These are phyloP conservation scores for Saccopteryx leptura DNA, from an alignment of 2,113 vertebrate species.

Conservation along the genomic window DNA sequence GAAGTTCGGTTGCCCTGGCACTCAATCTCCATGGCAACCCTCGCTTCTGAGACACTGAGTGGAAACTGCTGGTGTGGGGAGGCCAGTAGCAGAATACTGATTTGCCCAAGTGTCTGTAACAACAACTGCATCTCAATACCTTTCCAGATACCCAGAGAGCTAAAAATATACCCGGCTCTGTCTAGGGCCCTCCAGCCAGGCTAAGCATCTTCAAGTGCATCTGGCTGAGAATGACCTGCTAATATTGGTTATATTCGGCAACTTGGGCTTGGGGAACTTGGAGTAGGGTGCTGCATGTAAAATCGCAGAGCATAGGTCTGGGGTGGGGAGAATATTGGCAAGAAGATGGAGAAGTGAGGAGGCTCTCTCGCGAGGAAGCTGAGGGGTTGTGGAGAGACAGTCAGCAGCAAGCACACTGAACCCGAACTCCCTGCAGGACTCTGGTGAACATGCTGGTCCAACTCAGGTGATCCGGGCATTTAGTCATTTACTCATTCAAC, in stretches of 20 bases:
- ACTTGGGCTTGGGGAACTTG: background rate
- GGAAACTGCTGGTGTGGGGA: slow-evolving; percentile 87
- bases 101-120: slow-evolving; percentile 88
- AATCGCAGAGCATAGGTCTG: background rate
- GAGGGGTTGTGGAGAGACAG: background rate
- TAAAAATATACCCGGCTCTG: slow-evolving; percentile 87
- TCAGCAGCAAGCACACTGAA: background rate
- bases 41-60: slow-evolving; percentile 90
- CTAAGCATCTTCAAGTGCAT: slow-evolving; percentile 85
- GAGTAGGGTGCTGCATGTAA: background rate
- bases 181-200: slow-evolving; percentile 81
- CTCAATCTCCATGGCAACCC: slow-evolving; percentile 91
- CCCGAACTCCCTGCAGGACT: background rate
- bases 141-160: slow-evolving; percentile 85
- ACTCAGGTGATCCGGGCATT: background rate
- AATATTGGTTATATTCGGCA: slow-evolving; percentile 64
- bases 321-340: background rate
- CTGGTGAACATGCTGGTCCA: background rate
- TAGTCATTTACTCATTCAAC: background rate
- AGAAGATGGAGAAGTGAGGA: background rate
- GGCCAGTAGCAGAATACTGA: slow-evolving; percentile 90
- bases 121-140: slow-evolving; percentile 88
- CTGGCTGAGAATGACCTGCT: slow-evolving; percentile 80
- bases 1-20: slow-evolving; percentile 88
- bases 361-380: background rate